phyloP scores from a whole-genome alignment of 2,888 invertebrate species.

The Ashinkailepas kermadecensis region DNA sequence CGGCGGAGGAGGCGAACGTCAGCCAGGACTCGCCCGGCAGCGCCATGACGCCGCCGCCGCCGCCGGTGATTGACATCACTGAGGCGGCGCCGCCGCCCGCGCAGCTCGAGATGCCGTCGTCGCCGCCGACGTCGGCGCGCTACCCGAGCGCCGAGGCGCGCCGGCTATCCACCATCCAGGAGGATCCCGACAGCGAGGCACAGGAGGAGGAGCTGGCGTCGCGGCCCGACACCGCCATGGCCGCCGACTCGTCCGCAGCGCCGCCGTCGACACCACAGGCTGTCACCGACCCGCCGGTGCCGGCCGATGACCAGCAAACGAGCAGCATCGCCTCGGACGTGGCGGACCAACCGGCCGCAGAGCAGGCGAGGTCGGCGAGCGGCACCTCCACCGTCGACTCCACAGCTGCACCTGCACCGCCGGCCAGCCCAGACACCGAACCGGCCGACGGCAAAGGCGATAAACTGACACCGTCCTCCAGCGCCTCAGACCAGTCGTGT shows the following conservation, averaged over 20 bases:
- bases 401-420: background rate
- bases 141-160: background rate
- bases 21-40: background rate
- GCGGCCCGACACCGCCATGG: too few relatives aligned
- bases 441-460: background rate
- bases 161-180: background rate
- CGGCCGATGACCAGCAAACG: background rate
- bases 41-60: background rate
- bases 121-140: background rate
- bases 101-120: background rate
- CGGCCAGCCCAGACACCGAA: background rate
- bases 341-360: background rate
- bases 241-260: background rate
- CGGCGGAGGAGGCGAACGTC: too few relatives aligned
- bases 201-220: background rate
- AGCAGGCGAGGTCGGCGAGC: background rate
- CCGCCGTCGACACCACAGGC: background rate
- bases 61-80: background rate
- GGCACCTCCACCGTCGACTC: too few relatives aligned
- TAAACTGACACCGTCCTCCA: too few relatives aligned
- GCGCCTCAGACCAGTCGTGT: too few relatives aligned
- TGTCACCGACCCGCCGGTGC: background rate
- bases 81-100: background rate
- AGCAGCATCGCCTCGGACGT: background rate
- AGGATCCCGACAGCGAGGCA: slow-evolving; percentile 15